These are phyloP conservation scores for Calidris pugnax DNA, from an alignment of 2,113 vertebrate genomes.

Conservation along the genomic window DNA sequence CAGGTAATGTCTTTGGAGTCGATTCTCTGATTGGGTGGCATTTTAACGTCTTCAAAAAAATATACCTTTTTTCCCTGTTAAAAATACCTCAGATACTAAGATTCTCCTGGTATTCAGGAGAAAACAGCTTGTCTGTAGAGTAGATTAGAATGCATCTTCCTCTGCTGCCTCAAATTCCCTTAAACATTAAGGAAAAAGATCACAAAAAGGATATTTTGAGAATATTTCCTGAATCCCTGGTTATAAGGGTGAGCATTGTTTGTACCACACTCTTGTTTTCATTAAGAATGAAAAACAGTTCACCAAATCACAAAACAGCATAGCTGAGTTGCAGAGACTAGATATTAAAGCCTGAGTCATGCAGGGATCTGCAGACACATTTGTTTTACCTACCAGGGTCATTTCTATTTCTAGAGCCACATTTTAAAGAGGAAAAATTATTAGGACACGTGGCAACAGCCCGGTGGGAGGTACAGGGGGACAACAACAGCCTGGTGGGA, in stretches of 20 bases:
- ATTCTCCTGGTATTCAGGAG: background rate
- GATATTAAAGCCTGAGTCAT: background rate
- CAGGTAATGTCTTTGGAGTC: background rate
- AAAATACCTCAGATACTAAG: background rate
- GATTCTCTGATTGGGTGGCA: background rate
- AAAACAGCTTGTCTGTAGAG: background rate
- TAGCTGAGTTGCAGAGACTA: fast-evolving
- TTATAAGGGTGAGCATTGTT: fast-evolving
- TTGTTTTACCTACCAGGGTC: background rate
- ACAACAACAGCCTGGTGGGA: background rate
- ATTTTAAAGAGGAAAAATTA: background rate
- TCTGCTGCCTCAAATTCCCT: background rate
- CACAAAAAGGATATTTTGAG: background rate
- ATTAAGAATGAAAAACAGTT: background rate
- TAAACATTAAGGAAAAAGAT: background rate
- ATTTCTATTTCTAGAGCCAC: background rate
- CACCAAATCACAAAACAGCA: fast-evolving
- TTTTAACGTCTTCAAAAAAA: background rate
- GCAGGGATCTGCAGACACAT: background rate
- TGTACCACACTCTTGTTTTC: background rate
- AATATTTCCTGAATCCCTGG: background rate
- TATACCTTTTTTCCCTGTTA: background rate
- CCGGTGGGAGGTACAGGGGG: fast-evolving
- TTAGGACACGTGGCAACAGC: fast-evolving
- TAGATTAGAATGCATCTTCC: background rate